phyloP scores from a whole-genome alignment of 2,888 invertebrate genomes.

The Aelia acuminata region DNA sequence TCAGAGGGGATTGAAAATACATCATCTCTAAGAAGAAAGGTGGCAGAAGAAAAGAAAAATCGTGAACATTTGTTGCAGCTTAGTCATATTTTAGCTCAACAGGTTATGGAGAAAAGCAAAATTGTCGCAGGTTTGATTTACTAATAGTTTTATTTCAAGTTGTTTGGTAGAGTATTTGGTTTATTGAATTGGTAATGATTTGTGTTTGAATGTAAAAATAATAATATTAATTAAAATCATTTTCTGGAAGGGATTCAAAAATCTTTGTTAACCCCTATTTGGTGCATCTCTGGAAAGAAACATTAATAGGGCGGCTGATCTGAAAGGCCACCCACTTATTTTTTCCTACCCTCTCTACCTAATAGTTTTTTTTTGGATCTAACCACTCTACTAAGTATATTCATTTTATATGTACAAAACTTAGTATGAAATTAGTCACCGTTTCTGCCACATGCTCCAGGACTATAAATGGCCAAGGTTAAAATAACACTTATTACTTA shows the following conservation, averaged over 20 bases:
- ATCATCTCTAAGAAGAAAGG: constrained; percentile 77
- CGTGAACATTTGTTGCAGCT: constrained; percentile 90
- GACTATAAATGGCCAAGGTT: no score
- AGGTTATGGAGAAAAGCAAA: constrained; percentile 96
- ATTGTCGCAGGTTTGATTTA: constrained; percentile 88
- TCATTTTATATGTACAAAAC: no score
- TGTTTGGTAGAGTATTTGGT: background rate
- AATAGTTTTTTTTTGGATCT: no score
- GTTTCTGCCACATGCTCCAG: no score
- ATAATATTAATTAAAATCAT: background rate
- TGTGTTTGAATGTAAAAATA: background rate
- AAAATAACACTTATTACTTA: no score
- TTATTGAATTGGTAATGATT: background rate
- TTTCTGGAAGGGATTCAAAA: background rate
- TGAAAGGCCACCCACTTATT: no score
- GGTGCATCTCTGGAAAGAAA: no score
- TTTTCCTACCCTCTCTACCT: no score
- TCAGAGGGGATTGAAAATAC: constrained; percentile 68
- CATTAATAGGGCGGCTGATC: no score
- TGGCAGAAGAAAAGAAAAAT: constrained; percentile 87
- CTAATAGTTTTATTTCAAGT: background rate
- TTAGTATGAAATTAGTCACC: no score
- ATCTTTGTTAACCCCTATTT: no score
- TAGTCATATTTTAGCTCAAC: constrained; percentile 92
- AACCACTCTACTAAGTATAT: no score